Conservation (phyloP, 2,797 vertebrate species). For the Artibeus jamaicensis region DNA sequence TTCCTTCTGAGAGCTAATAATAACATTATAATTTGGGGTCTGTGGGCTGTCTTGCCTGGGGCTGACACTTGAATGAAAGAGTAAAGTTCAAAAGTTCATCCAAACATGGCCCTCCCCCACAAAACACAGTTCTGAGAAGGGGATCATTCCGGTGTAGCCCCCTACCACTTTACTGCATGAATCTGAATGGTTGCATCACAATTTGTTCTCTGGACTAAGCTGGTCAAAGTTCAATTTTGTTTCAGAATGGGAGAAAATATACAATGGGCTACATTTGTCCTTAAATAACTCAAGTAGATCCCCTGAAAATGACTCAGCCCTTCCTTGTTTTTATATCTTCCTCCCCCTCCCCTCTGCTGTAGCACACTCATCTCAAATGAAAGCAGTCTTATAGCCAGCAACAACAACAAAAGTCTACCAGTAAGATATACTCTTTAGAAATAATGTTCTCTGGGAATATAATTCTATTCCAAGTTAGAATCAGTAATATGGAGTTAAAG, state of each 20-base stretch:
- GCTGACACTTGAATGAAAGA: neutral
- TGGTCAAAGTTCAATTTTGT: constrained; percentile 51
- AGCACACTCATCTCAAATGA: neutral
- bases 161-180: neutral
- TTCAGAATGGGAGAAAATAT: constrained; percentile 20
- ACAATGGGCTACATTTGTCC: neutral
- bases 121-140: neutral
- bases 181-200: neutral
- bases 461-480: constrained; percentile 9
- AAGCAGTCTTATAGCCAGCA: neutral
- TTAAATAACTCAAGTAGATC: constrained; percentile 37
- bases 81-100: constrained; percentile 13
- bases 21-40: neutral
- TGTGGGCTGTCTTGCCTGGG: neutral
- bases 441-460: neutral
- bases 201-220: constrained; percentile 33
- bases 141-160: neutral
- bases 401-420: neutral
- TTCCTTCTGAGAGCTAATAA: neutral
- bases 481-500: constrained; percentile 9
- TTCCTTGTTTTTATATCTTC: constrained; percentile 17
- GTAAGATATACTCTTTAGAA: neutral
- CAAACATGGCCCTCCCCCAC: neutral
- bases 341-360: neutral
- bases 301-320: neutral